Evolutionary conservation across 2,113 vertebrate species (phyloP), one percentile per base, ranked within the genome.

Genomic region (Gymnorhina tibicen): DNA sequence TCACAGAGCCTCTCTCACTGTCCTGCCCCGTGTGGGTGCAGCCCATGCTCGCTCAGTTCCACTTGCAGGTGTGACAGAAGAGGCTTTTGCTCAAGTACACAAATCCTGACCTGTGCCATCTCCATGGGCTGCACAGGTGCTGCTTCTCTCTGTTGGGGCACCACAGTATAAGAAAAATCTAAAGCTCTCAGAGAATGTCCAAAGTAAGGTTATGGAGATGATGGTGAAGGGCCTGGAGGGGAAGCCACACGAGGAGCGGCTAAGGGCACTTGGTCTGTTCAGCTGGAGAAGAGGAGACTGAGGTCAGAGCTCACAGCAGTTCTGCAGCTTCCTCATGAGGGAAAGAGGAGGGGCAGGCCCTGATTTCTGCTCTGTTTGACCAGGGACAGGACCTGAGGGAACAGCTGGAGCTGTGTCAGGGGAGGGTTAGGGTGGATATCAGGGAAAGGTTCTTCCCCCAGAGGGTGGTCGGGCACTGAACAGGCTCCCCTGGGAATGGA

Each of bases 161-260:
- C 21, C 11, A 9, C 22, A 46, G 8, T 9, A 3, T 28, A 33
- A 64, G 22, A 47, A 74, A 64, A 28, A 74, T 33, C 49, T 55
- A 47, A 55, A 64, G 59, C 18, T 55, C 15, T 47, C 8, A 39
- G 41, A 33, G 15, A 12, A 4, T 47, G 18, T 28, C 59, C n/a
- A 18, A 22, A 15, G 9, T 4, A 27, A 23, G 14, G 17, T 9
- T 14, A 9, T 37, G 39, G 33, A 46, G 17, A 21, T 82, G 35
- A 19, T 39, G 28, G 13, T 35, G 49, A 73, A 46, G 68, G 58
- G 21, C 4, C 47, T 63, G 49, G 4, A 73, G 39, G 22, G 0
- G 17, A 84, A 46, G 17, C 27, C 81, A 27, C 27, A 37, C 0
- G 0, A 8, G 22, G 6, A 53, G 27, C 1, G 1, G 49, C 68